Percentiles rank a stretch among this genome's conserved stretches.
Evolutionary conservation across 2,888 invertebrate species (phyloP).

Genomic region (Chloromyia formosa): DNA sequence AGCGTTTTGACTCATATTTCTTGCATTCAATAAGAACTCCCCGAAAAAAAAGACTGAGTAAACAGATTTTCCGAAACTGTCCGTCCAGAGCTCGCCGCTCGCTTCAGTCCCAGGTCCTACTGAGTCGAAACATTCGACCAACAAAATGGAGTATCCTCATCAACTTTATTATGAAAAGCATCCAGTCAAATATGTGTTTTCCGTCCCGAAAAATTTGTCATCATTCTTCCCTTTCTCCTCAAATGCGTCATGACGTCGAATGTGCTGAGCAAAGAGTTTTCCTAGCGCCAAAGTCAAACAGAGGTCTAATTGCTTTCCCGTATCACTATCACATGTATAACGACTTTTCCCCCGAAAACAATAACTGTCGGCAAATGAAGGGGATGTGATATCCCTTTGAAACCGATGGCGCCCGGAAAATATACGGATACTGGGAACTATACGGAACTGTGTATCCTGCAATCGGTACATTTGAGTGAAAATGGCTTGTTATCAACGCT

Average conservation of each 20-base stretch:
- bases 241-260: conserved; percentile 9
- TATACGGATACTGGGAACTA: not conserved
- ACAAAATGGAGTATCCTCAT: conserved; percentile 22
- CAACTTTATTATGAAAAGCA: conserved; percentile 39
- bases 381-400: not conserved
- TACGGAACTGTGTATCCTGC: not conserved
- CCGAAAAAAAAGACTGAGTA: conserved; percentile 33
- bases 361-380: conserved; percentile 34
- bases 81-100: not conserved
- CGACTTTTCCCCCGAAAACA: conserved; percentile 45
- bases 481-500: too few relatives aligned
- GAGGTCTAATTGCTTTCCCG: conserved; percentile 47
- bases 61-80: conserved; percentile 22
- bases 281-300: conserved; percentile 35
- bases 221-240: conserved; percentile 4
- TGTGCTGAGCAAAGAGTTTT: conserved; percentile 41
- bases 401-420: not conserved
- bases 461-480: too few relatives aligned
- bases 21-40: conserved; percentile 7
- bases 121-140: not conserved
- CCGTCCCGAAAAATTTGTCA: conserved; percentile 37
- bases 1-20: conserved; percentile 4
- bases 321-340: conserved; percentile 47
- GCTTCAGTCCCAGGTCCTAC: not conserved
- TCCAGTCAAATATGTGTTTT: conserved; percentile 40